Conservation (phyloP, 2,113 vertebrate genomes). For the Eolophus roseicapilla region DNA sequence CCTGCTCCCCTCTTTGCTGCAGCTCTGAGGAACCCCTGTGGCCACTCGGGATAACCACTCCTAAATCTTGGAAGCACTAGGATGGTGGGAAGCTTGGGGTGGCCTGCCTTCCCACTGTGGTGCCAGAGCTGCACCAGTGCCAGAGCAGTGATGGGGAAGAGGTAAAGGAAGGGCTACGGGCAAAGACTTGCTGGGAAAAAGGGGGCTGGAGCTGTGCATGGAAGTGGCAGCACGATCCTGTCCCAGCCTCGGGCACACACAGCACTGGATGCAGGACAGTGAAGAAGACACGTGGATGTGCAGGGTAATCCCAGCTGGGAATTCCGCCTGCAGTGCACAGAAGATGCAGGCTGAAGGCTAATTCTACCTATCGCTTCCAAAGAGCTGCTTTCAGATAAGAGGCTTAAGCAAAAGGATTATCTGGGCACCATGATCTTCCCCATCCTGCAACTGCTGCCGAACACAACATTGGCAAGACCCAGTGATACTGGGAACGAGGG, state of each 20-base stretch:
- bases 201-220: background rate
- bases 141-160: background rate
- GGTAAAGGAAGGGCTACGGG: background rate
- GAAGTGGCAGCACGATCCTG: fast-evolving
- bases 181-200: background rate
- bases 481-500: fast-evolving
- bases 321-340: background rate
- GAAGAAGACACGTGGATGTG: fast-evolving
- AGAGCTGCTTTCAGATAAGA: background rate
- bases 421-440: background rate
- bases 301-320: background rate
- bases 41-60: background rate
- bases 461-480: background rate
- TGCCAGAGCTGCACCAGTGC: background rate
- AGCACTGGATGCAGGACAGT: background rate
- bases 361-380: background rate
- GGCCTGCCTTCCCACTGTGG: background rate
- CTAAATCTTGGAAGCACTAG: fast-evolving
- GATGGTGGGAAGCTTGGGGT: background rate
- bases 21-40: background rate
- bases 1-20: background rate
- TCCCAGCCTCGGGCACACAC: fast-evolving
- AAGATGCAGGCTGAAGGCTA: background rate
- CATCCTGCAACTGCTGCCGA: background rate
- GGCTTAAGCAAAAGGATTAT: background rate